These are phyloP conservation scores for Malurus splendens DNA, from an alignment of 2,797 vertebrate species.

Conservation along the genomic window DNA sequence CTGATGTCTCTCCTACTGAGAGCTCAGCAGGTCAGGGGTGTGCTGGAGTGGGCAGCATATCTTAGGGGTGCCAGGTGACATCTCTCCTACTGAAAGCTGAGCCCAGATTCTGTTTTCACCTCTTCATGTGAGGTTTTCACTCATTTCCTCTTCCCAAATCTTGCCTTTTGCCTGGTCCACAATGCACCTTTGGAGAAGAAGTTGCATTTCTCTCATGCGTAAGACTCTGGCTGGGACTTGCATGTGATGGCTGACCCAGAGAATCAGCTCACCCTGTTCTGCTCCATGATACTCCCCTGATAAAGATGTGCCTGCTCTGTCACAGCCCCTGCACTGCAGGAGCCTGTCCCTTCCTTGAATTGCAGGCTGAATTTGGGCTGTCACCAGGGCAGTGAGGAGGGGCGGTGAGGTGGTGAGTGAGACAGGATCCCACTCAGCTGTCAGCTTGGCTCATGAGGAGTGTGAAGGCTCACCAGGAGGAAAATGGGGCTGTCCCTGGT, in stretches of 20 bases:
- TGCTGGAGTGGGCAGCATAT: too few relatives aligned
- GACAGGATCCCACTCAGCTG: background rate
- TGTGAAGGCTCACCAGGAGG: background rate
- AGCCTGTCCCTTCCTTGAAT: background rate
- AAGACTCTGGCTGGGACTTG: background rate
- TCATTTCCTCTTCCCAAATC: background rate
- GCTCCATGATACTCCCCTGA: fast-evolving
- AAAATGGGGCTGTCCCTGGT: background rate
- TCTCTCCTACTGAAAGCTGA: background rate
- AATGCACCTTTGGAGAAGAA: background rate
- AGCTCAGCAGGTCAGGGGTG: background rate
- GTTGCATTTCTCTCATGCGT: background rate
- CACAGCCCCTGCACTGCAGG: background rate
- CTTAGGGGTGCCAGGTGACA: too few relatives aligned
- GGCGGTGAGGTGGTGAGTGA: background rate
- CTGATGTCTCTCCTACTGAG: background rate
- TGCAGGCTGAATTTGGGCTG: background rate
- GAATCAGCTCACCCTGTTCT: background rate
- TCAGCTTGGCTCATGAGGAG: background rate
- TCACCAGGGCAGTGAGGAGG: background rate
- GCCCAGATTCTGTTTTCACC: background rate
- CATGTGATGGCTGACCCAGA: background rate
- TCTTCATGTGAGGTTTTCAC: background rate
- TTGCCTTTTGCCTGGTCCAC: background rate
- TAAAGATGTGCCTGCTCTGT: fast-evolving